A percentile compares a stretch with the other conserved stretches of the same genome.
phyloP scores from a whole-genome alignment of 2,113 vertebrate species.

The Pollimyrus isidori region DNA sequence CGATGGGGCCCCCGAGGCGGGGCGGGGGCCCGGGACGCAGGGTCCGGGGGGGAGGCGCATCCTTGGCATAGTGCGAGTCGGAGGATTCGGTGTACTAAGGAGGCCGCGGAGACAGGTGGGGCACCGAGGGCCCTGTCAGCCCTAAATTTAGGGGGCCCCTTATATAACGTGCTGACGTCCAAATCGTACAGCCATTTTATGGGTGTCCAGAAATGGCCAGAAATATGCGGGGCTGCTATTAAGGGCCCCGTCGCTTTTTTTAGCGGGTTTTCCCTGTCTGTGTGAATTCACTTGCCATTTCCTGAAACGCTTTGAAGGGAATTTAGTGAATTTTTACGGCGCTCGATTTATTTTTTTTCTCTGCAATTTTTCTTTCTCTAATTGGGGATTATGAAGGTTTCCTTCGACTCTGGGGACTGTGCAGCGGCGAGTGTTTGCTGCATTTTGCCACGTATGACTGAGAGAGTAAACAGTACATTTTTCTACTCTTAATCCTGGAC shows the following conservation, averaged over 20 bases:
- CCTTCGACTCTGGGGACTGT: neutral
- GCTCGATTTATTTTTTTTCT: too few species aligned
- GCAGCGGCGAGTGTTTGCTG: neutral
- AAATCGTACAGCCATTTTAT: neutral
- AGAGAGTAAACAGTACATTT: slow-evolving; percentile 28
- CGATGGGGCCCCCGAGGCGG: neutral
- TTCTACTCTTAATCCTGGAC: slow-evolving; percentile 27
- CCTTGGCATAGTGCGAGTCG: neutral
- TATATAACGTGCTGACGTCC: neutral
- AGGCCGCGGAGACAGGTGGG: neutral
- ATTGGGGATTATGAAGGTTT: neutral
- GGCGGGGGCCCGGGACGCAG: neutral
- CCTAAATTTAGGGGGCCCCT: slow-evolving; percentile 1
- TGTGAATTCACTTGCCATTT: neutral
- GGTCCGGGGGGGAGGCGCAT: neutral
- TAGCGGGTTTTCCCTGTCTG: neutral
- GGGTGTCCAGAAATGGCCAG: neutral
- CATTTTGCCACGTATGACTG: slow-evolving; percentile 20
- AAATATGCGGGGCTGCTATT: neutral
- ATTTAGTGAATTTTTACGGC: neutral
- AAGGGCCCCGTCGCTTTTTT: neutral
- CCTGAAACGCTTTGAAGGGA: neutral
- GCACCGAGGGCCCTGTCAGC: neutral
- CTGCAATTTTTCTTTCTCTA: neutral
- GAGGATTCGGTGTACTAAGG: neutral